Evolutionary conservation across 92 coral and sea anemone species (phyloP).

Genomic region (Zoanthus sociatus): DNA sequence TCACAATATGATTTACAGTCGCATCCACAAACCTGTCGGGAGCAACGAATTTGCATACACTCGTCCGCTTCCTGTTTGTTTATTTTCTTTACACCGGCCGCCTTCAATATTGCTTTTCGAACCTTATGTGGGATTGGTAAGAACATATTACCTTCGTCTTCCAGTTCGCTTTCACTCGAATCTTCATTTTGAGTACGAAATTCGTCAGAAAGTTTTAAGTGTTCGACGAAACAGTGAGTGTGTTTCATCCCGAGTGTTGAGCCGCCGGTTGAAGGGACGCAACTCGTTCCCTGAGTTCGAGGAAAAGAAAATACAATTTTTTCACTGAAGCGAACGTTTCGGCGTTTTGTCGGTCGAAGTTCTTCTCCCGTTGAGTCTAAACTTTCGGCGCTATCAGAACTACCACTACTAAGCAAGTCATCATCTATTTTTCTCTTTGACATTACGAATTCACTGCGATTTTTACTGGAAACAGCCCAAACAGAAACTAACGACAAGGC

Average conservation of each 20-base stretch:
- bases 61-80: slow-evolving; percentile 91
- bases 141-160: slow-evolving; percentile 68
- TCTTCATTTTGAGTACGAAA: slow-evolving; percentile 66
- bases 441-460: slow-evolving; percentile 46
- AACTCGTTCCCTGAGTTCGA: slow-evolving; percentile 94
- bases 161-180: slow-evolving; percentile 72
- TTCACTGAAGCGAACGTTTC: slow-evolving; percentile 87
- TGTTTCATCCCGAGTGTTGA: slow-evolving; percentile 96
- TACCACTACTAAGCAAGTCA: slow-evolving; percentile 76
- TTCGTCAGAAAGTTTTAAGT: slow-evolving; percentile 61
- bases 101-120: slow-evolving; percentile 93
- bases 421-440: slow-evolving; percentile 83
- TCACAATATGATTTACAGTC: slow-evolving; percentile 89
- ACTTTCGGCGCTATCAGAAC: slow-evolving; percentile 82
- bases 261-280: slow-evolving; percentile 98
- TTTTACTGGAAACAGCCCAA: slow-evolving; percentile 11
- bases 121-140: slow-evolving; percentile 91
- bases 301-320: slow-evolving; percentile 93
- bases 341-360: slow-evolving; percentile 62
- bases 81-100: slow-evolving; percentile 97
- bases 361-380: slow-evolving; percentile 73
- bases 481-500: not conserved
- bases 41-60: slow-evolving; percentile 94
- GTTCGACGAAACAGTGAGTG: slow-evolving; percentile 87
- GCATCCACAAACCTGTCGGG: slow-evolving; percentile 97